phyloP scores from a whole-genome alignment of 2,888 invertebrate genomes.

The Drosophila atripex region DNA sequence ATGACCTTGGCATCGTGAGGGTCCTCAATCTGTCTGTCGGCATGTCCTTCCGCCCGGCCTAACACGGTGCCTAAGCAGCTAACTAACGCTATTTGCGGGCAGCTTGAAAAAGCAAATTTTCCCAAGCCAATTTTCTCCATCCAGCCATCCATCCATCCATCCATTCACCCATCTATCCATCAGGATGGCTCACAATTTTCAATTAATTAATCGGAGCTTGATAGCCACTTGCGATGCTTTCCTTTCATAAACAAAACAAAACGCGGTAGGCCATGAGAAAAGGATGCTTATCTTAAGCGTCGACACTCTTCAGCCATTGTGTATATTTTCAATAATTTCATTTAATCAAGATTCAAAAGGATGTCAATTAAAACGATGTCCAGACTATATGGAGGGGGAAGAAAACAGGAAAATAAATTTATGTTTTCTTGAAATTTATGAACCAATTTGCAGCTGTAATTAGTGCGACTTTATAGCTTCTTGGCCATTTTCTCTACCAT shows the following conservation, averaged over 20 bases:
- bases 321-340: background rate
- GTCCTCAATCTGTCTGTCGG: slow-evolving; percentile 56
- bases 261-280: slow-evolving; percentile 3
- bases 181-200: slow-evolving; percentile 18
- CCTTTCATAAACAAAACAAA: background rate
- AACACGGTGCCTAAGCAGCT: slow-evolving; percentile 28
- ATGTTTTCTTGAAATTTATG: background rate
- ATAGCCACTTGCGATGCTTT: slow-evolving; percentile 1
- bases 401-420: background rate
- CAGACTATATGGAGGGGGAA: background rate
- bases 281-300: slow-evolving; percentile 12
- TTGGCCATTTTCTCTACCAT: background rate
- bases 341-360: background rate
- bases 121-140: background rate
- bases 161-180: too few species aligned
- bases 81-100: slow-evolving; percentile 37
- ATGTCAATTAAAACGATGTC: background rate
- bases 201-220: slow-evolving; percentile 16
- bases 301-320: background rate
- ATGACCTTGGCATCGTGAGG: slow-evolving; percentile 68
- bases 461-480: background rate
- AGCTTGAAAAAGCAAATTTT: slow-evolving; percentile 9
- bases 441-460: background rate
- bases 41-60: slow-evolving; percentile 29
- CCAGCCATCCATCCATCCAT: too few species aligned